A percentile compares a stretch with the other conserved stretches of the same genome.
Evolutionary conservation across 1,140 invertebrate genomes (phyloP).

Genomic region (Macrocentrus cingulum): DNA sequence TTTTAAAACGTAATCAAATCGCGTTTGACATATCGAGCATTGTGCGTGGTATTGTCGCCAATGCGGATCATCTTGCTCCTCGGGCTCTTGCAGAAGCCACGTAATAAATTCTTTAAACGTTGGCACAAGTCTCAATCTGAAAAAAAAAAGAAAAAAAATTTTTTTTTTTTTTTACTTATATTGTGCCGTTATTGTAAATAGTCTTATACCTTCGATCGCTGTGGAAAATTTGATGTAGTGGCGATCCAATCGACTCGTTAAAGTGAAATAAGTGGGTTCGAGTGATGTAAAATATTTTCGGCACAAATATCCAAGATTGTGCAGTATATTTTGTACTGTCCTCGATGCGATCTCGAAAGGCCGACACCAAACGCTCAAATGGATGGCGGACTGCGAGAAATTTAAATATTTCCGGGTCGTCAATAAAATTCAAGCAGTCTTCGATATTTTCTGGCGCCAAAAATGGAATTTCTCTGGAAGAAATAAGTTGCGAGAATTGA

Average conservation of each 20-base stretch:
- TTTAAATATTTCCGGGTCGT: slow-evolving; percentile 43
- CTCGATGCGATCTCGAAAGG: slow-evolving; percentile 59
- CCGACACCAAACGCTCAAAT: slow-evolving; percentile 59
- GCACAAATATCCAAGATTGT: slow-evolving; percentile 52
- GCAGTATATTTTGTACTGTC: slow-evolving; percentile 51
- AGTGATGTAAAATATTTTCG: slow-evolving; percentile 50
- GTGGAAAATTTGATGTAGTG: slow-evolving; percentile 45
- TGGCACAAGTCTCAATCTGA: slow-evolving; percentile 52
- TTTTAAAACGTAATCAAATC: slow-evolving; percentile 49
- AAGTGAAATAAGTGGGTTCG: slow-evolving; percentile 49
- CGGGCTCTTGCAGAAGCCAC: slow-evolving; percentile 46
- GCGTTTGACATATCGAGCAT: slow-evolving; percentile 47
- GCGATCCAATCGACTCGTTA: slow-evolving; percentile 33
- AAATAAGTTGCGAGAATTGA: slow-evolving; percentile 6
- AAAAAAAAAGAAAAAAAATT: slow-evolving; percentile 16
- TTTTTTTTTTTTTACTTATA: background rate
- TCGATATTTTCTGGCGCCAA: slow-evolving; percentile 37
- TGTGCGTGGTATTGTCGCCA: slow-evolving; percentile 51
- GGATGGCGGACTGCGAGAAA: slow-evolving; percentile 60
- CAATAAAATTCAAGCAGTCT: slow-evolving; percentile 34
- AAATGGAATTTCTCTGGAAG: slow-evolving; percentile 44
- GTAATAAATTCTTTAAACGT: slow-evolving; percentile 52
- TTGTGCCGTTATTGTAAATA: slow-evolving; percentile 1
- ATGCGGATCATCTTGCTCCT: slow-evolving; percentile 47
- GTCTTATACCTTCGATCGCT: slow-evolving; percentile 40